Percentiles rank a stretch among this genome's conserved stretches.
Evolutionary conservation across 23 tunicate genomes (phyloP).

Genomic region (Trididemnum nubilum): DNA sequence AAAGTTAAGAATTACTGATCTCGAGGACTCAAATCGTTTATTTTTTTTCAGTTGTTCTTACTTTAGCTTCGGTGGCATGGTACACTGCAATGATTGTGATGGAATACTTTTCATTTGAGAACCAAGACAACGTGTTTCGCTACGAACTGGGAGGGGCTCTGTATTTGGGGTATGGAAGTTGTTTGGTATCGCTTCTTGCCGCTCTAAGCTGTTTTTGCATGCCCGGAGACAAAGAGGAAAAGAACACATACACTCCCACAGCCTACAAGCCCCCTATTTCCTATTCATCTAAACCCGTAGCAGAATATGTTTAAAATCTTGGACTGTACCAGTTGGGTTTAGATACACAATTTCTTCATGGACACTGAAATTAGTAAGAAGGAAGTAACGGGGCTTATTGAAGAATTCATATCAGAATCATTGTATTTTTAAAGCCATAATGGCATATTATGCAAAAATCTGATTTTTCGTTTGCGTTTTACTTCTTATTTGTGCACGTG

Average conservation of each 20-base stretch:
- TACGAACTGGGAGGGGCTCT: conserved; percentile 74
- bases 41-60: conserved; percentile 48
- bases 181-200: conserved; percentile 32
- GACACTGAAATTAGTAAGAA: too few species aligned
- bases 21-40: background rate
- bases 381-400: too few species aligned
- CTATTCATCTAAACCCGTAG: background rate
- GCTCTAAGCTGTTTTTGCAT: conserved; percentile 44
- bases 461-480: too few species aligned
- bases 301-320: conserved; percentile 4
- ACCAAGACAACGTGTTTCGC: conserved; percentile 68
- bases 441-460: too few species aligned
- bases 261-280: background rate
- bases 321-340: too few species aligned
- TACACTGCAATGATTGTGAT: conserved; percentile 63
- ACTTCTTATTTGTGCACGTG: too few species aligned
- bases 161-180: conserved; percentile 59
- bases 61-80: conserved; percentile 58
- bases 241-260: background rate
- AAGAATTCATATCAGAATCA: too few species aligned
- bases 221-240: conserved; percentile 60
- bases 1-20: background rate
- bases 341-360: too few species aligned
- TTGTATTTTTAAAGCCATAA: too few species aligned
- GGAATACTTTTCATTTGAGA: conserved; percentile 62